phyloP scores from a whole-genome alignment of 2,888 invertebrate genomes.

The Norana najaformis region DNA sequence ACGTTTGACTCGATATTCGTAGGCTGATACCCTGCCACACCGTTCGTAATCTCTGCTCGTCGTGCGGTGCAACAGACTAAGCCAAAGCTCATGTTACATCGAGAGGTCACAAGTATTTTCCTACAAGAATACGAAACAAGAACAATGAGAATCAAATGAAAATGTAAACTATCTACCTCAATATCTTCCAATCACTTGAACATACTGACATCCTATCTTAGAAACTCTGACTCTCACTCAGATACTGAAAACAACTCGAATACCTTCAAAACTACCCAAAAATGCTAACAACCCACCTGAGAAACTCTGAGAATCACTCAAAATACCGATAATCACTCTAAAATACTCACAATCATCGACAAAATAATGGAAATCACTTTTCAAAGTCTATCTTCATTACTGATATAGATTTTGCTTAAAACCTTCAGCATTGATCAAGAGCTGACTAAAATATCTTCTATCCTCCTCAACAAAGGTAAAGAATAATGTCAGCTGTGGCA shows the following conservation, averaged over 20 bases:
- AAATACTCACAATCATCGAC: too few species aligned
- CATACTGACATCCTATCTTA: too few species aligned
- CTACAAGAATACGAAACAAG: background rate
- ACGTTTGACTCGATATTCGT: background rate
- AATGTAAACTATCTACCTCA: background rate
- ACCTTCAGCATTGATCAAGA: background rate
- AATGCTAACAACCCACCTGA: background rate
- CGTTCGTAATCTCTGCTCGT: background rate
- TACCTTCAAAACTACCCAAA: too few species aligned
- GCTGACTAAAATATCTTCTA: background rate
- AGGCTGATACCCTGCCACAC: background rate
- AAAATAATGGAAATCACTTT: too few species aligned
- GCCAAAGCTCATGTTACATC: conserved; percentile 17
- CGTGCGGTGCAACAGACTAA: background rate
- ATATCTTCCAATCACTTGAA: background rate
- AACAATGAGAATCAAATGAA: background rate
- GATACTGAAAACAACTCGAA: too few species aligned
- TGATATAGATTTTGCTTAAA: too few species aligned
- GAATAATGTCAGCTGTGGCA: background rate
- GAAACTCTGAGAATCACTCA: background rate
- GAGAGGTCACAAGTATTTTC: background rate
- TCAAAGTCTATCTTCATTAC: background rate
- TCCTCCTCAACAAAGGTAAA: background rate
- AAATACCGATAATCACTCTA: too few species aligned
- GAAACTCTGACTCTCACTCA: too few species aligned